phyloP scores from a whole-genome alignment of 2,797 vertebrate species.

The Gouania willdenowi region DNA sequence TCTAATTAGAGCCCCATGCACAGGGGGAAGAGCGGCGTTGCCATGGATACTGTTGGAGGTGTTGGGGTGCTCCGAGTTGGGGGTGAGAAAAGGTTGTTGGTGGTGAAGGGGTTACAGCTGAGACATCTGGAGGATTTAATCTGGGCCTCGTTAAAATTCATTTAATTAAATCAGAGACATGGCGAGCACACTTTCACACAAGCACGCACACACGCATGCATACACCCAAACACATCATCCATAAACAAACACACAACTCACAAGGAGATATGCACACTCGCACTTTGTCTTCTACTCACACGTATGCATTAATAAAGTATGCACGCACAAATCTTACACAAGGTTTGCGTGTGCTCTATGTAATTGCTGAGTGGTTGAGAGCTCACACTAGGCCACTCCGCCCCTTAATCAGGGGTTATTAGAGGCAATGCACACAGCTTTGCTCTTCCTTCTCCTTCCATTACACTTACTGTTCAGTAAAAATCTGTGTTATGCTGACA shows the following conservation, averaged over 20 bases:
- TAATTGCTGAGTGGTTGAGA: slow-evolving; percentile 73
- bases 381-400: slow-evolving; percentile 52
- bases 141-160: slow-evolving; percentile 80
- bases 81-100: slow-evolving; percentile 23
- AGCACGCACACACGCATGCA: slow-evolving; percentile 12
- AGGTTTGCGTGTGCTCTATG: slow-evolving; percentile 49
- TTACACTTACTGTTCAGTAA: slow-evolving; percentile 25
- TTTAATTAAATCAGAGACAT: slow-evolving; percentile 82
- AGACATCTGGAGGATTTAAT: slow-evolving; percentile 84
- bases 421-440: slow-evolving; percentile 57
- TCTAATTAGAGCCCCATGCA: slow-evolving; percentile 82
- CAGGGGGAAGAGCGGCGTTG: slow-evolving; percentile 75
- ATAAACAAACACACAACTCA: slow-evolving; percentile 46
- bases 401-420: slow-evolving; percentile 76
- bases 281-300: slow-evolving; percentile 16
- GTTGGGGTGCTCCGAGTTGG: slow-evolving; percentile 53
- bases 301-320: slow-evolving; percentile 3
- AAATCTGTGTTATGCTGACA: slow-evolving; percentile 11
- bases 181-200: slow-evolving; percentile 55
- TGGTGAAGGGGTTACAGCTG: slow-evolving; percentile 55
- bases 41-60: slow-evolving; percentile 72
- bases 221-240: slow-evolving; percentile 19
- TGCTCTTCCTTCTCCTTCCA: slow-evolving; percentile 38
- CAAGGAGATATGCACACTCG: slow-evolving; percentile 18
- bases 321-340: slow-evolving; percentile 42